These are phyloP conservation scores for Myzus persicae DNA, from an alignment of 1,140 invertebrate species.

Conservation along the genomic window DNA sequence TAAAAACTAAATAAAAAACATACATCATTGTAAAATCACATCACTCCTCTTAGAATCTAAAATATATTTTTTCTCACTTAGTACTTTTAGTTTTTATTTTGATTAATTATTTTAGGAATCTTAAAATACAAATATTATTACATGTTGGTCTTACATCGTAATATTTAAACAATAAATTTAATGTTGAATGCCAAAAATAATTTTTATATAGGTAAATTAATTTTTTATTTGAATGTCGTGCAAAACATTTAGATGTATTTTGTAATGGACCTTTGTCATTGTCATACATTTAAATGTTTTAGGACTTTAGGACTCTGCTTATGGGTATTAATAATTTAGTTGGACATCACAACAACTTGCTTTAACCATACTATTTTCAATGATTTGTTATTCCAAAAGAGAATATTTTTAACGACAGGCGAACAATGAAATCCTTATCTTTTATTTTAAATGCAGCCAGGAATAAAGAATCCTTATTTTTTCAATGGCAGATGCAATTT, in stretches of 20 bases:
- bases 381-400: not conserved
- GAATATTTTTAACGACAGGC: conserved; percentile 6
- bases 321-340: not conserved
- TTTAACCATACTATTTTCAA: not conserved
- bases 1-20: too few relatives aligned
- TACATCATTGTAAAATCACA: too few relatives aligned
- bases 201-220: not conserved
- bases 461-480: not conserved
- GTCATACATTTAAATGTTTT: conserved; percentile 37
- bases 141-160: too few relatives aligned
- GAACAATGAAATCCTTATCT: not conserved
- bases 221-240: conserved; percentile 11
- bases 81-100: too few relatives aligned
- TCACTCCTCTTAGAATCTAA: too few relatives aligned
- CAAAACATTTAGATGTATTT: not conserved
- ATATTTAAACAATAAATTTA: too few relatives aligned
- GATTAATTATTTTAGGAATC: too few relatives aligned
- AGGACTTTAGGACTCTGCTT: not conserved
- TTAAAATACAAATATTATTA: too few relatives aligned
- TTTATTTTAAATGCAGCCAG: not conserved
- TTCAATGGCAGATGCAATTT: not conserved
- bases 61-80: too few relatives aligned
- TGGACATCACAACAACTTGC: not conserved
- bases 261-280: not conserved
- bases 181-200: not conserved